These are phyloP conservation scores for Dichetophora obliterata DNA, from an alignment of 2,888 invertebrate genomes.

Conservation along the genomic window DNA sequence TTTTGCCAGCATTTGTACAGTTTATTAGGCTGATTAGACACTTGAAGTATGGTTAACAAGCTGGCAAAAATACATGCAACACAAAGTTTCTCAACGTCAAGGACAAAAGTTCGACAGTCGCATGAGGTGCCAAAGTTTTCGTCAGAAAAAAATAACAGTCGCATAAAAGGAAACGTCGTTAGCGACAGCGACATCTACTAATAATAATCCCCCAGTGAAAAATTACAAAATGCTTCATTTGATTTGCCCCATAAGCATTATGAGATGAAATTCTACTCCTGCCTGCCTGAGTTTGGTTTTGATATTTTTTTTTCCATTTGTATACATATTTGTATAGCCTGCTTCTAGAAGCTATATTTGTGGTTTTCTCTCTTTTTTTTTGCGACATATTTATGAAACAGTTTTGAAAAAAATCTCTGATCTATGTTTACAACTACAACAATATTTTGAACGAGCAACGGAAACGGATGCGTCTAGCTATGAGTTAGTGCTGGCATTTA, in stretches of 20 bases:
- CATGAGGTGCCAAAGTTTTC: too few relatives aligned
- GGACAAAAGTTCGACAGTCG: too few relatives aligned
- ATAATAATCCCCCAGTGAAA: slow-evolving; percentile 65
- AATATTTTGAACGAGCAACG: neutral
- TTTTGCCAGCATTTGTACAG: too few relatives aligned
- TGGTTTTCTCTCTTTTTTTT: slow-evolving; percentile 9
- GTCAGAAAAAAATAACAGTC: too few relatives aligned
- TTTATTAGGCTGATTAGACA: too few relatives aligned
- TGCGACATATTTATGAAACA: slow-evolving; percentile 39
- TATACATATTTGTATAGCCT: slow-evolving; percentile 11
- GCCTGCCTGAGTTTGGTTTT: neutral
- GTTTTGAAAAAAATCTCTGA: slow-evolving; percentile 45
- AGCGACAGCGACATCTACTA: slow-evolving; percentile 18
- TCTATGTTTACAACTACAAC: slow-evolving; percentile 2
- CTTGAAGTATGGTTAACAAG: too few relatives aligned
- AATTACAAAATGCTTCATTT: slow-evolving; percentile 65
- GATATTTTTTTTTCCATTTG: slow-evolving; percentile 23
- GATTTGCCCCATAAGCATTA: slow-evolving; percentile 56
- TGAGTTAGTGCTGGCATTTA: slow-evolving; percentile 19
- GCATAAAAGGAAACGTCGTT: neutral
- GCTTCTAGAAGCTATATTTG: slow-evolving; percentile 16
- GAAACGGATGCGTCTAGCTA: slow-evolving; percentile 30
- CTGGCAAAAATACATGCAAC: too few relatives aligned
- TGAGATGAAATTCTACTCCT: neutral
- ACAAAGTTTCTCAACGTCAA: too few relatives aligned